A percentile compares a stretch with the other conserved stretches of the same genome.
phyloP scores from a whole-genome alignment of 2,797 vertebrate genomes.

The Pseudomugil gertrudae region DNA sequence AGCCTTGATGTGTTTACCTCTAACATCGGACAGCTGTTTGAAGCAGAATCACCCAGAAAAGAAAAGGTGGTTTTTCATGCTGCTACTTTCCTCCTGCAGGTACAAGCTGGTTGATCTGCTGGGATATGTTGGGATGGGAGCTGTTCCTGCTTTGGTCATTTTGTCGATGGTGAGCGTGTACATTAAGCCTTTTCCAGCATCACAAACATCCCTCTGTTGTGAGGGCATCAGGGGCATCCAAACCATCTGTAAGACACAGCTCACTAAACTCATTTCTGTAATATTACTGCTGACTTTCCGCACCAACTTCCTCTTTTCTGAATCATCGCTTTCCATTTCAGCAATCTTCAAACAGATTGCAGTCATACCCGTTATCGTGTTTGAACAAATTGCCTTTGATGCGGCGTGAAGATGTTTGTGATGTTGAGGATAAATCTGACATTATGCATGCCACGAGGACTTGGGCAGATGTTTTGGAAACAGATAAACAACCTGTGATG shows the following conservation, averaged over 20 bases:
- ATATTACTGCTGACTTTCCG: background rate
- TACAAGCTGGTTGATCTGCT: constrained; percentile 92
- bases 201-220: constrained; percentile 51
- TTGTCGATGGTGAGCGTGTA: constrained; percentile 89
- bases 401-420: background rate
- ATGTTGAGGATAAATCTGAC: background rate
- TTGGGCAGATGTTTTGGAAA: background rate
- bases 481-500: no score
- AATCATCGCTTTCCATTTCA: constrained; percentile 9
- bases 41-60: constrained; percentile 9
- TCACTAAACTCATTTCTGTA: no score
- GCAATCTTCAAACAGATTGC: no score
- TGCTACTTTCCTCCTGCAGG: constrained; percentile 72
- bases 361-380: no score
- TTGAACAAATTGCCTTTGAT: background rate
- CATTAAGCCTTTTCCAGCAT: background rate
- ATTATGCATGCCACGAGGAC: background rate
- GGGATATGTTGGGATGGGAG: constrained; percentile 90
- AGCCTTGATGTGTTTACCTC: constrained; percentile 38
- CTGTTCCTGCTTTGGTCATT: constrained; percentile 89
- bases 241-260: no score
- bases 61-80: constrained; percentile 7
- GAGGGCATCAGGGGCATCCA: background rate
- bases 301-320: background rate
- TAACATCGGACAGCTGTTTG: constrained; percentile 35